Percentiles rank a stretch among this genome's conserved stretches.
These are phyloP conservation scores for Spheniscus mendiculus DNA, from an alignment of 2,113 vertebrate species.

Conservation along the genomic window DNA sequence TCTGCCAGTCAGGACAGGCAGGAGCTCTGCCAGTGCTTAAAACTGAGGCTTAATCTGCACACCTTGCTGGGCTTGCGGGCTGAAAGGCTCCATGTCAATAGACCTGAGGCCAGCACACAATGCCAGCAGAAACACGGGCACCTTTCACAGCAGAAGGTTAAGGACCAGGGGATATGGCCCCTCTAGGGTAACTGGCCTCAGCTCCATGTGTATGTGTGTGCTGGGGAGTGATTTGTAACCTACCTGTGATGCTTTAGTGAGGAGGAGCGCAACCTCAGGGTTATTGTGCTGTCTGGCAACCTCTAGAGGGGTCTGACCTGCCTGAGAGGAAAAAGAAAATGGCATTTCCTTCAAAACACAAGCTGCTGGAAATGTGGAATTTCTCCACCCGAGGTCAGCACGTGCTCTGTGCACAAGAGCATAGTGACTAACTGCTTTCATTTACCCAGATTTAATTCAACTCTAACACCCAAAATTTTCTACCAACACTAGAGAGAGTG, in stretches of 20 bases:
- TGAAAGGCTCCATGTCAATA: not conserved
- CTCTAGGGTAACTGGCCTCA: not conserved
- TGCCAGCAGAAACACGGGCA: not conserved
- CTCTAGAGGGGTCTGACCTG: slow-evolving; percentile 90
- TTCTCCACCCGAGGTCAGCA: not conserved
- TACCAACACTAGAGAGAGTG: not conserved
- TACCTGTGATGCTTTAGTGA: slow-evolving; percentile 95
- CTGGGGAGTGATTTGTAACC: not conserved
- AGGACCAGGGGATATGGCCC: not conserved
- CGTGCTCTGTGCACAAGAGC: not conserved
- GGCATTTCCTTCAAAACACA: not conserved
- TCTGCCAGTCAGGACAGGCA: not conserved
- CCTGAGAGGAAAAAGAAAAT: slow-evolving; percentile 67
- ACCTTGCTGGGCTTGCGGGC: not conserved
- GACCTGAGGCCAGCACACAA: not conserved
- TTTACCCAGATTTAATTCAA: not conserved
- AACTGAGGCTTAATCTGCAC: not conserved
- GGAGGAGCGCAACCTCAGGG: slow-evolving; percentile 90
- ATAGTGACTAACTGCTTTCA: not conserved
- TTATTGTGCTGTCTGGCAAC: slow-evolving; percentile 91
- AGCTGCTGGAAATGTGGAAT: not conserved
- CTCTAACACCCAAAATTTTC: not conserved
- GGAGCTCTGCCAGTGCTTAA: not conserved
- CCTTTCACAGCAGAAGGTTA: not conserved
- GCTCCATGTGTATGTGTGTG: not conserved